These are phyloP conservation scores for Pocota personata DNA, from an alignment of 2,888 invertebrate species.

Conservation along the genomic window DNA sequence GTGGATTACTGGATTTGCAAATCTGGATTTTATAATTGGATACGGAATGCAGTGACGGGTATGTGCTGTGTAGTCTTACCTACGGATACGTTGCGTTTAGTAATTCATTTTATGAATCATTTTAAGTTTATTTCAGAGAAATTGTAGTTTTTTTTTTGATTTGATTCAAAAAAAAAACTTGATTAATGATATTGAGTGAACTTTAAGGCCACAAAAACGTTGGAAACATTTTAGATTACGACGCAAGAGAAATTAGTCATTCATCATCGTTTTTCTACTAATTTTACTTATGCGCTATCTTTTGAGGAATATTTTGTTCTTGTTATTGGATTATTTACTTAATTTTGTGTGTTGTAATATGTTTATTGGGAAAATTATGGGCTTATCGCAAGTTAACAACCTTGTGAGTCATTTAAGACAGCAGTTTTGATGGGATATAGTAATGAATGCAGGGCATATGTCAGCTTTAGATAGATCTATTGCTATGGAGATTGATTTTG, in stretches of 20 bases:
- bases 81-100: not conserved
- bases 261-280: not conserved
- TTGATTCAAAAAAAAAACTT: constrained; percentile 21
- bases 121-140: not conserved
- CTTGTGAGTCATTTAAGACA: not conserved
- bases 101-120: constrained; percentile 19
- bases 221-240: too few species aligned
- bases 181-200: constrained; percentile 23
- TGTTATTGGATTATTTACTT: not conserved
- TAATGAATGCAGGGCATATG: not conserved
- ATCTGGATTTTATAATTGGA: constrained; percentile 18
- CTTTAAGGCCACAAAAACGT: not conserved
- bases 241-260: constrained; percentile 26
- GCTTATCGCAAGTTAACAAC: not conserved
- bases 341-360: not conserved
- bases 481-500: not conserved
- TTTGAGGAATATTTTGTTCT: not conserved
- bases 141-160: not conserved
- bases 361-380: not conserved
- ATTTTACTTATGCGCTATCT: constrained; percentile 2
- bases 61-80: not conserved
- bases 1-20: constrained; percentile 24
- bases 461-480: not conserved
- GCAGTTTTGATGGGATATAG: not conserved
- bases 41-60: constrained; percentile 10